These are phyloP conservation scores for Triplophysa bombifrons DNA, from an alignment of 2,797 vertebrate genomes.

Conservation along the genomic window DNA sequence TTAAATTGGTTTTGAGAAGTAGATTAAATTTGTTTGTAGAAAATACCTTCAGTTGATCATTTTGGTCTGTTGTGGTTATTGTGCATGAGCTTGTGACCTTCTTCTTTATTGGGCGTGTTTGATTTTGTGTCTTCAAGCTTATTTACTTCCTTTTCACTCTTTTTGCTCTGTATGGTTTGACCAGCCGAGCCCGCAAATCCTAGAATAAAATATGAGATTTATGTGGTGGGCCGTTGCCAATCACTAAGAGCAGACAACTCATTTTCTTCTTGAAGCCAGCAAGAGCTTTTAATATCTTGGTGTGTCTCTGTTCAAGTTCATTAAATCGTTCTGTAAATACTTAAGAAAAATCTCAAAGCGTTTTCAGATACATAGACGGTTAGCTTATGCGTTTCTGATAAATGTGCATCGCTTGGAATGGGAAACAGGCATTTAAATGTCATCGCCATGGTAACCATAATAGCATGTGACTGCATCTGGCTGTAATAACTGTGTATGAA, in stretches of 20 bases:
- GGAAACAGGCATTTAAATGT: background rate
- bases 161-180: conserved; percentile 26
- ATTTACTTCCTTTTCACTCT: conserved; percentile 16
- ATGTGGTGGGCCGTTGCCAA: conserved; percentile 48
- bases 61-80: background rate
- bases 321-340: background rate
- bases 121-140: conserved; percentile 2
- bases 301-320: background rate
- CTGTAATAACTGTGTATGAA: conserved; percentile 11
- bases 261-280: conserved; percentile 37
- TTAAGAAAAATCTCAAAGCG: background rate
- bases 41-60: background rate
- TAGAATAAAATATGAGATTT: conserved; percentile 39
- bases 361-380: conserved; percentile 17
- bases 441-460: conserved; percentile 13
- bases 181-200: conserved; percentile 18
- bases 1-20: background rate
- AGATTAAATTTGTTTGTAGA: background rate
- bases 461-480: conserved; percentile 18
- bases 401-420: conserved; percentile 6
- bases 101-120: conserved; percentile 25
- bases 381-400: conserved; percentile 15
- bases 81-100: conserved; percentile 8
- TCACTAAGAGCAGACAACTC: conserved; percentile 28
- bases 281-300: conserved; percentile 1